Conservation (phyloP, 2,113 vertebrate genomes). For the Mesocricetus auratus region DNA sequence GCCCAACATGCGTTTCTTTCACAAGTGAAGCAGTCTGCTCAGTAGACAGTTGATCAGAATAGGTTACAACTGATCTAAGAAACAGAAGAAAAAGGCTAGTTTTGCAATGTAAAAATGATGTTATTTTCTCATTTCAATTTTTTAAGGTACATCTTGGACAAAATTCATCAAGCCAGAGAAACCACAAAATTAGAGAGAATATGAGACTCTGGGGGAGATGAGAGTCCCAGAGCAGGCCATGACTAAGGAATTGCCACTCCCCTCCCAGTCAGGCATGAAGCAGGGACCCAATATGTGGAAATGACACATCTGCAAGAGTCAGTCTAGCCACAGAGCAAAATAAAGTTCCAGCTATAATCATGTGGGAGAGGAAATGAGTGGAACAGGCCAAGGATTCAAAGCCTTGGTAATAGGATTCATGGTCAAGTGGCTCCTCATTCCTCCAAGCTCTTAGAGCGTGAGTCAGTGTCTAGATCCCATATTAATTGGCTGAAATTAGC, state of each 20-base stretch:
- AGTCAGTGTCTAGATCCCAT: constrained; percentile 42
- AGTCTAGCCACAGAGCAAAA: constrained; percentile 35
- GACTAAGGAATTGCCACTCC: constrained; percentile 57
- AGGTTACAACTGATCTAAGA: constrained; percentile 1
- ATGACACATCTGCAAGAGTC: constrained; percentile 48
- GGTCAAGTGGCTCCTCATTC: background rate
- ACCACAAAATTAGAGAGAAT: constrained; percentile 9
- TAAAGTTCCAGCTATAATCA: background rate
- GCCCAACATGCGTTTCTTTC: background rate
- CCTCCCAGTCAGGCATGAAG: background rate
- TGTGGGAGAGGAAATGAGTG: constrained; percentile 57
- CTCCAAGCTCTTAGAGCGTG: constrained; percentile 60
- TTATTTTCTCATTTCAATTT: constrained; percentile 9
- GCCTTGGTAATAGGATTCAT: background rate
- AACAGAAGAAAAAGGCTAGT: constrained; percentile 14
- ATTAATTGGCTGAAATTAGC: background rate
- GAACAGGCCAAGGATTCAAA: constrained; percentile 26
- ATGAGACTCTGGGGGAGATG: constrained; percentile 22
- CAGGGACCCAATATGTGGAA: background rate
- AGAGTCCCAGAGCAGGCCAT: background rate
- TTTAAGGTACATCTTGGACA: constrained; percentile 44
- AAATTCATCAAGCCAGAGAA: constrained; percentile 64
- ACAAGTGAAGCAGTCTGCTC: constrained; percentile 33
- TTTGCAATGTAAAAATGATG: constrained; percentile 26
- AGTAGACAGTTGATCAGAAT: constrained; percentile 12